phyloP scores from a whole-genome alignment of 2,888 invertebrate genomes.

The Aphodius granarius region DNA sequence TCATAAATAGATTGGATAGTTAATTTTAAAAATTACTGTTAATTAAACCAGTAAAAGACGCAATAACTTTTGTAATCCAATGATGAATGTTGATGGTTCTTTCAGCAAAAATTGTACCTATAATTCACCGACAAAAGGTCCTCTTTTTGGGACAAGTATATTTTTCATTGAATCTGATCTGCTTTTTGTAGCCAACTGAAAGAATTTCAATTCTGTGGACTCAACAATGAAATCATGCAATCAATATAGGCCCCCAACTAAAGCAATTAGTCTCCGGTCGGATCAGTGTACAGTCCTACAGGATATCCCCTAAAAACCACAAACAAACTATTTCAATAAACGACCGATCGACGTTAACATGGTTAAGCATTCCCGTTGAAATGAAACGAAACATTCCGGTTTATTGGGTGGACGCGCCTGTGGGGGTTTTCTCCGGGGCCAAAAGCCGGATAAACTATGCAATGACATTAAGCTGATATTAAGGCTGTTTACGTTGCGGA shows the following conservation, averaged over 20 bases:
- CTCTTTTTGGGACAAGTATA: no score
- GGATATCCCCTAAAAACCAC: constrained; percentile 26
- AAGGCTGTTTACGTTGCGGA: constrained; percentile 3
- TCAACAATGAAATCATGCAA: not conserved
- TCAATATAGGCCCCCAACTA: not conserved
- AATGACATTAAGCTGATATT: constrained; percentile 34
- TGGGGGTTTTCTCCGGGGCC: not conserved
- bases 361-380: constrained; percentile 18
- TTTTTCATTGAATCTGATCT: no score
- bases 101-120: no score
- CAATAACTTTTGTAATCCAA: no score
- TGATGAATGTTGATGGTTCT: no score
- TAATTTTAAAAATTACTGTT: no score
- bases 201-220: not conserved
- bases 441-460: constrained; percentile 37
- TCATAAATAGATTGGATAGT: no score
- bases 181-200: no score
- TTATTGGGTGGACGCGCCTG: not conserved
- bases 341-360: not conserved
- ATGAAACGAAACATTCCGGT: constrained; percentile 39
- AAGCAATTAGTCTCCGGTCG: not conserved
- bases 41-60: no score
- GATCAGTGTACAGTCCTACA: not conserved
- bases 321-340: constrained; percentile 41
- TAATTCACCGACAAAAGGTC: no score